phyloP scores from a whole-genome alignment of 1,140 invertebrate species.

The Lucilia cuprina region DNA sequence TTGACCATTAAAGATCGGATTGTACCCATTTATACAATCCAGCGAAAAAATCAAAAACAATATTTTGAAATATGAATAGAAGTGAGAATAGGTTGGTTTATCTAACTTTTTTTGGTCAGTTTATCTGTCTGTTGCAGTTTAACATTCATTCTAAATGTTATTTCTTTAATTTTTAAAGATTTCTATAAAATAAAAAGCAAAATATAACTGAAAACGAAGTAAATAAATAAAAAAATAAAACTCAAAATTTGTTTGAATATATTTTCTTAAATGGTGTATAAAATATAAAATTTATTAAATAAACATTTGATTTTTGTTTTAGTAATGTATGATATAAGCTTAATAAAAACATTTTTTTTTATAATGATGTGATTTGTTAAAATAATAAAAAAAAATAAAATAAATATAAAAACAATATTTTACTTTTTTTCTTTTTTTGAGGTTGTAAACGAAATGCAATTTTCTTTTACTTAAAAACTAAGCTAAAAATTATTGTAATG shows the following conservation, averaged over 20 bases:
- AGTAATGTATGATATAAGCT: not conserved
- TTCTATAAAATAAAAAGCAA: no score
- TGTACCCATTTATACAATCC: no score
- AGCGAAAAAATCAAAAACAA: no score
- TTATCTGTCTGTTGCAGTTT: no score
- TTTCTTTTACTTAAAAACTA: not conserved
- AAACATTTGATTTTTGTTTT: not conserved
- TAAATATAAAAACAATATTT: conserved; percentile 12
- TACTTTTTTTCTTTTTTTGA: not conserved
- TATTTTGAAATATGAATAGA: no score
- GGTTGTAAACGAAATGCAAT: not conserved
- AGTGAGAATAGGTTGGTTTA: no score
- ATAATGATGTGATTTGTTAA: conserved; percentile 13
- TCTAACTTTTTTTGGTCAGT: no score
- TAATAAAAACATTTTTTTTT: conserved; percentile 1
- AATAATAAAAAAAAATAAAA: not conserved
- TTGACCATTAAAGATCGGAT: no score
- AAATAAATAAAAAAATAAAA: not conserved
- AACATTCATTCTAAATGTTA: no score
- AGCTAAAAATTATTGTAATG: not conserved
- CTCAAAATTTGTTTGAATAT: not conserved
- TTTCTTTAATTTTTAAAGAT: no score
- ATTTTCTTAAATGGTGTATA: not conserved
- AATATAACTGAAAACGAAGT: no score
- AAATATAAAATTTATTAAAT: conserved; percentile 13